Base-by-base conservation (phyloP, 2,113 vertebrate species). In the Nicator chloris region DNA sequence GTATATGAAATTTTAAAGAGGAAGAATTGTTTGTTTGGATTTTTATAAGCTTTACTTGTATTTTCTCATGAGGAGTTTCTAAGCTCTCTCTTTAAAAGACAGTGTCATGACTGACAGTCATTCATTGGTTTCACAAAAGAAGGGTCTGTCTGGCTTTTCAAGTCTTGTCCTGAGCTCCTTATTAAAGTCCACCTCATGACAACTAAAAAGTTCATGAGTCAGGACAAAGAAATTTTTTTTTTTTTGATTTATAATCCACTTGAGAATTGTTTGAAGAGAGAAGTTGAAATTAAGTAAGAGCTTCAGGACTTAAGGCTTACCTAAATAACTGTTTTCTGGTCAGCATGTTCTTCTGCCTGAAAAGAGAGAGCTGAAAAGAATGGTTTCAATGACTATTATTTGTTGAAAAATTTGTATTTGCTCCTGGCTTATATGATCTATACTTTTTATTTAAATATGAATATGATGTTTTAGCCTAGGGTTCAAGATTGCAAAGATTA, bases 401-500 rank as follows among this genome's bases (percentile, higher is more conserved):
- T 94, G 68, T 97, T 93, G 20, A 69, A 88, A 91, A 91, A 92
- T 14, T 83, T 91, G 77, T 96, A 91, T 94, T 93, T 95, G 82
- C 64, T 96, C 92, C 90, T 96, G 78, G 64, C 81, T 93, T 85
- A 91, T 76, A 94, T 82, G 73, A 94, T 72, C 93, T 93, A 77
- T 92, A 92, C 76, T 77, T 97, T 96, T 96, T 93, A 95, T 96
- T 97, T 97, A 97, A 97, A 83, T 86, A 90, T 69, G 5, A 92
- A 95, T 91, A 94, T 61, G 90, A 78, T 95, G 79, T 92, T 94
- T 82, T 94, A 91, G 93, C 78, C 83, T 97, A 96, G 93, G 86
- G 49, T 94, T 97, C 69, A 94, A 90, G 85, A 92, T 91, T 92
- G 88, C 91, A 89, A 89, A 96, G 92, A 93, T 96, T 82, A 95